Percentiles rank a stretch among this genome's conserved stretches.
These are phyloP conservation scores for Struthidea cinerea DNA, from an alignment of 2,113 vertebrate genomes.

Conservation along the genomic window DNA sequence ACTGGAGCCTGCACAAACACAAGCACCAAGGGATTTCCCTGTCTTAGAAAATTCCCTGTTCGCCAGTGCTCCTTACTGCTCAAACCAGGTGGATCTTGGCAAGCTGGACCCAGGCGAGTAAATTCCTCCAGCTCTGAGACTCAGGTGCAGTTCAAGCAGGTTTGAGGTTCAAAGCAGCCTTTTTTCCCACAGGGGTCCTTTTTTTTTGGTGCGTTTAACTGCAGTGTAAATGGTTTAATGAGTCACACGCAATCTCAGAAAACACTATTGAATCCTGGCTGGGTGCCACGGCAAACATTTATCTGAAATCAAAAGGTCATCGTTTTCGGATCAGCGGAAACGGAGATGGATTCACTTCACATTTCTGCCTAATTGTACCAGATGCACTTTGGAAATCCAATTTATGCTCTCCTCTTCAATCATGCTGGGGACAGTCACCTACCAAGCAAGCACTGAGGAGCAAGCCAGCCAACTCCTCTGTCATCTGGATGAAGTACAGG, in stretches of 20 bases:
- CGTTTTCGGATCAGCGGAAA: neutral
- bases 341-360: neutral
- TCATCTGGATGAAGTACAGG: neutral
- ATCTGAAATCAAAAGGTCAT: conserved; percentile 22
- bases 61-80: neutral
- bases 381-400: neutral
- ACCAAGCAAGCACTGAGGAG: neutral
- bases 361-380: neutral
- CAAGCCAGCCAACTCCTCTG: neutral
- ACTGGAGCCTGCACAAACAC: neutral
- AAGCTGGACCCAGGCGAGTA: neutral
- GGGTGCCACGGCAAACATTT: conserved; percentile 1
- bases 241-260: conserved; percentile 1
- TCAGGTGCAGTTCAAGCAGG: neutral
- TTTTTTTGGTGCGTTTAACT: neutral
- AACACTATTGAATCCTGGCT: neutral
- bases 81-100: neutral
- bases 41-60: neutral
- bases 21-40: neutral
- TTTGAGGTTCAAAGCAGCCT: neutral
- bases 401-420: neutral
- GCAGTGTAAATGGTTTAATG: neutral
- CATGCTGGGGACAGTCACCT: neutral
- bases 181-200: neutral
- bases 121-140: neutral